A percentile compares a stretch with the other conserved stretches of the same genome.
Evolutionary conservation across 2,113 vertebrate species (phyloP).

Genomic region (Ceyx cyanopectus): DNA sequence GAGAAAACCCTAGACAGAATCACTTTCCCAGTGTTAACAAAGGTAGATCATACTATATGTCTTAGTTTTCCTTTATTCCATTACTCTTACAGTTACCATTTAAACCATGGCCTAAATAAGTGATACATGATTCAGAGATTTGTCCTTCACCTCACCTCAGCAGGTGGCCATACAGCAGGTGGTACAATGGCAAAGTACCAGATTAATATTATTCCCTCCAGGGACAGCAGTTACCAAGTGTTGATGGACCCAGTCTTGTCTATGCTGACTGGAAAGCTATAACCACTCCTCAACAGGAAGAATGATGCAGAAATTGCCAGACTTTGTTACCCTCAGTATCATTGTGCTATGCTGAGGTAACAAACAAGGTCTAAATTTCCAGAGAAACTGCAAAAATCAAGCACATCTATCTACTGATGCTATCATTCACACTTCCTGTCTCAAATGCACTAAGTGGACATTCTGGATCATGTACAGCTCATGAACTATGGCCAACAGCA

Average conservation of each 20-base stretch:
- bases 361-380: not conserved
- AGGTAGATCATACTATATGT: not conserved
- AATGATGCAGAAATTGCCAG: not conserved
- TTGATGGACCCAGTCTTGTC: not conserved
- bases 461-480: not conserved
- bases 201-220: fast-evolving
- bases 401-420: not conserved
- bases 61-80: not conserved
- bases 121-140: not conserved
- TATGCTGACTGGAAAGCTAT: not conserved
- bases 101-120: not conserved
- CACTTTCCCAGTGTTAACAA: not conserved
- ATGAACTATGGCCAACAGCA: not conserved
- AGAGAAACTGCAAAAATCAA: not conserved
- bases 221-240: fast-evolving
- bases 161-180: not conserved
- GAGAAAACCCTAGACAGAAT: not conserved
- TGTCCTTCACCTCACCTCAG: not conserved
- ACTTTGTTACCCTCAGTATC: not conserved
- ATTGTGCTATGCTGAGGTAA: not conserved
- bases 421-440: not conserved
- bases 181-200: fast-evolving
- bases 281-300: not conserved
- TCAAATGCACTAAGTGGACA: not conserved
- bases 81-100: not conserved